Evolutionary conservation across 2,797 vertebrate genomes (phyloP).

Genomic region (Stomatorhinus walkeri): DNA sequence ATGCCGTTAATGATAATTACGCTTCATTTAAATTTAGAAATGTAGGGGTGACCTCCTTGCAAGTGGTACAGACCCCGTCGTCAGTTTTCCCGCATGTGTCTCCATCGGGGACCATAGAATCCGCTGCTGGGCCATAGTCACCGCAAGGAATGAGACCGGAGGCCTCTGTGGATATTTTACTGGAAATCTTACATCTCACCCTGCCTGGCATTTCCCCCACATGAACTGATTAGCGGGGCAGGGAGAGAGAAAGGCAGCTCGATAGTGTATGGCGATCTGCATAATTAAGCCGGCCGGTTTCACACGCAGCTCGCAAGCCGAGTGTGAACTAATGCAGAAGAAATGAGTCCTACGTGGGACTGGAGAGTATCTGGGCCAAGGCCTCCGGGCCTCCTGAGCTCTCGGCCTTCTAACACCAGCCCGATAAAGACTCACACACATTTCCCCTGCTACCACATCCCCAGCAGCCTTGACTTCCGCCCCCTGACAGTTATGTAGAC

Average conservation of each 20-base stretch:
- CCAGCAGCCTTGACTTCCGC: neutral
- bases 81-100: neutral
- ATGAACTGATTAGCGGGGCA: neutral
- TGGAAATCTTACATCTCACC: neutral
- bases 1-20: neutral
- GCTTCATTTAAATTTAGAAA: neutral
- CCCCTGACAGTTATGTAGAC: neutral
- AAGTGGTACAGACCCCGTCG: neutral
- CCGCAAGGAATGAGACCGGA: neutral
- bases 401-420: neutral
- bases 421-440: no score
- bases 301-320: neutral
- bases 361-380: neutral
- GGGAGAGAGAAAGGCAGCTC: neutral
- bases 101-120: neutral
- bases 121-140: neutral
- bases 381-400: neutral
- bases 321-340: neutral
- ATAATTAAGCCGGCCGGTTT: neutral
- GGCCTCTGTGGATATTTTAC: neutral
- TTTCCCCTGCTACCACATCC: neutral
- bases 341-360: neutral
- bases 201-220: neutral
- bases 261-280: neutral
- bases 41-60: neutral